Base-by-base conservation (phyloP, 1,140 invertebrate genomes). In the Drosophila persimilis region DNA sequence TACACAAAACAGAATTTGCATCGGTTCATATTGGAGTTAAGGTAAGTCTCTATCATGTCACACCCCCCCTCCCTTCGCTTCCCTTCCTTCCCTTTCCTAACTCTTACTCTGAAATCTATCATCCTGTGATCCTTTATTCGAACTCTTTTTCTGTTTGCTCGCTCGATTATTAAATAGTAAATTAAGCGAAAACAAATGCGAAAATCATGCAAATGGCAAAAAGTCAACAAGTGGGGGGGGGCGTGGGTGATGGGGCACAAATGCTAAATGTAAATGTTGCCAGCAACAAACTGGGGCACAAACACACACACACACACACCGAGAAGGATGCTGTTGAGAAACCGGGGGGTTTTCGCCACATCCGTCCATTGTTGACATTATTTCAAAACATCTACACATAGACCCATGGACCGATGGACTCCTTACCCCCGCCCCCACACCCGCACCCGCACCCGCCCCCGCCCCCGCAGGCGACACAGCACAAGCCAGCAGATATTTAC, bases 11-110 rank as follows among this genome's bases (percentile, higher is more conserved):
- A 72, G 93, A 94, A 90, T 94, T 93, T 79, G 92, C 93, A 67
- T 84, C 91, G 65, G 93, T 94, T 67, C 93, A 94, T 85, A 93
- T 94, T 89, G 93, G 93, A 90, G 93, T 94, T 73, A 94, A 94
- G 93, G 93, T 94, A 91, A 90, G 83, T 81, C 31, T 15, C 35
- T 24, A 17, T 41, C 56, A 50, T 54, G 61, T 6, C 13, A 60
- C 43, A 52, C 41, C n/a, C 46, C 41, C 15, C 22, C 54, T 63
- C 15, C 51, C 24, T 11, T 48, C 8, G 13, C 7, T 31, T 2
- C 20, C n/a, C 11, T 15, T 15, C 4, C 5, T 52, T 17, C 13
- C 44, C 15, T 22, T 20, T 2, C 20, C 20, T 20, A 20, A 20
- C 17, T 31, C 17, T 31, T 13, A 24, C 6, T 15, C 20, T 6